Evolutionary conservation across 2,888 invertebrate genomes (phyloP).

Genomic region (Schizaphis graminum): DNA sequence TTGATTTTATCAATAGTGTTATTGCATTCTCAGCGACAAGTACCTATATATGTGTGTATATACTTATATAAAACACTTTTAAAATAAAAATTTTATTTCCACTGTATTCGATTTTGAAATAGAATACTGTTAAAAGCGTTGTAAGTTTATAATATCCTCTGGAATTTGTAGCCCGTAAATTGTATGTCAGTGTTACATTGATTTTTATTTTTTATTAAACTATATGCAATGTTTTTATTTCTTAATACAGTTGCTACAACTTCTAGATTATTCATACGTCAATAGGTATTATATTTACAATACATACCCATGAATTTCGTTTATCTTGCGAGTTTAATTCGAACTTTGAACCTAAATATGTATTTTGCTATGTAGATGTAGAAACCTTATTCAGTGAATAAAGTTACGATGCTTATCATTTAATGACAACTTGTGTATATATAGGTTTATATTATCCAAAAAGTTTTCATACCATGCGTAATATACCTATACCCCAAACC

Average conservation of each 20-base stretch:
- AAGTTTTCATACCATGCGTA: constrained; percentile 12
- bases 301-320: constrained; percentile 14
- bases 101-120: constrained; percentile 18
- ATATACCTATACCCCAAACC: background rate
- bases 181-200: background rate
- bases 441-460: background rate
- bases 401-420: constrained; percentile 45
- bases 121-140: background rate
- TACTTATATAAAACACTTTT: constrained; percentile 5
- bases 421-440: constrained; percentile 11
- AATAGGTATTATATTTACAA: constrained; percentile 7
- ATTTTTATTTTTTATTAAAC: background rate
- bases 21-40: background rate
- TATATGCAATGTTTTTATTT: constrained; percentile 5
- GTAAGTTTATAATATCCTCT: constrained; percentile 13
- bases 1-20: constrained; percentile 32
- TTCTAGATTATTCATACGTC: background rate
- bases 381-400: constrained; percentile 24
- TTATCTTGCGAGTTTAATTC: constrained; percentile 1
- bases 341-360: background rate
- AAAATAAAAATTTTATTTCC: constrained; percentile 30
- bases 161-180: background rate
- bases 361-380: background rate
- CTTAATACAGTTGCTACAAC: background rate
- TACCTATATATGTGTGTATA: background rate